Conservation (phyloP, 2,113 vertebrate genomes). For the Lepus europaeus region DNA sequence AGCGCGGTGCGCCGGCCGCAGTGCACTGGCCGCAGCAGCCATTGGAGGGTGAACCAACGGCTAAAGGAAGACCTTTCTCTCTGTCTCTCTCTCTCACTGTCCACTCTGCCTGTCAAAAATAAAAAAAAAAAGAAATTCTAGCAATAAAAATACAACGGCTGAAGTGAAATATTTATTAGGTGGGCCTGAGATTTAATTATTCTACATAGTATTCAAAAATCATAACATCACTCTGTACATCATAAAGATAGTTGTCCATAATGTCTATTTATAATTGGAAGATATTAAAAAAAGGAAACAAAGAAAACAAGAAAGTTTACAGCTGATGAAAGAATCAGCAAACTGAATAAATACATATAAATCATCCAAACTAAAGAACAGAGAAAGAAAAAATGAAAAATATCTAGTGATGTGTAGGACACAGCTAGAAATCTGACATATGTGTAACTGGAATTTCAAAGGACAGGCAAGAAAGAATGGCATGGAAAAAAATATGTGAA, state of each 20-base stretch:
- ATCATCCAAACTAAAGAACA: constrained; percentile 18
- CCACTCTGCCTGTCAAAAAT: no score
- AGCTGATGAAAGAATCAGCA: background rate
- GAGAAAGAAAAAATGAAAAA: background rate
- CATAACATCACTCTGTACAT: background rate
- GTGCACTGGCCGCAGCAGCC: no score
- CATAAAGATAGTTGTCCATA: background rate
- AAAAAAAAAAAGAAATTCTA: background rate
- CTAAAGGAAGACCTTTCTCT: no score
- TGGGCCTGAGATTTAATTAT: background rate
- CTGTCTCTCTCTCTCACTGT: no score
- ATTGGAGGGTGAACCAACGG: no score
- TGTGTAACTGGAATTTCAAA: background rate
- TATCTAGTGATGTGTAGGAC: background rate
- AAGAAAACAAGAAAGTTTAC: background rate
- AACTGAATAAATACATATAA: background rate
- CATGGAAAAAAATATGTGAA: background rate
- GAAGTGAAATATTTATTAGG: background rate
- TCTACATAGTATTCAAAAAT: background rate
- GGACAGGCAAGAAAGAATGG: background rate
- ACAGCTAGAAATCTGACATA: background rate
- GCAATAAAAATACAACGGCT: constrained; percentile 25
- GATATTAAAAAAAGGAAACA: background rate
- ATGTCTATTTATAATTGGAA: background rate
- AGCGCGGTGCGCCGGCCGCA: no score